These are phyloP conservation scores for Synergus japonicus DNA, from an alignment of 2,888 invertebrate species.

Conservation along the genomic window DNA sequence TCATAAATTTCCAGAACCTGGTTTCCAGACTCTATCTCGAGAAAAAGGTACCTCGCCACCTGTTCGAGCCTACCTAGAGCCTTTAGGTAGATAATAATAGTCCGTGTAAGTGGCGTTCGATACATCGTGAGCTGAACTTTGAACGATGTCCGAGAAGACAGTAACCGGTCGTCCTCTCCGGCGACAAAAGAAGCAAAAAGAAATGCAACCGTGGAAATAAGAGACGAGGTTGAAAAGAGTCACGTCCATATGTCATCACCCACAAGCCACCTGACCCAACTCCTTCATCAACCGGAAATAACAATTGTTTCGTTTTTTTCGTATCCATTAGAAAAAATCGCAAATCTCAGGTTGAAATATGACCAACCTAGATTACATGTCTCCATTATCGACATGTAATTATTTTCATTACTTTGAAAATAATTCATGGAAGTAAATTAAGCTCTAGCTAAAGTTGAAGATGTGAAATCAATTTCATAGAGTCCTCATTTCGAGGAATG, in stretches of 20 bases:
- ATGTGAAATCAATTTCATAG: background rate
- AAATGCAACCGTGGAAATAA: conserved; percentile 26
- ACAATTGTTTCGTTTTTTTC: conserved; percentile 42
- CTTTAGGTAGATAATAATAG: conserved; percentile 60
- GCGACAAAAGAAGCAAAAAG: conserved; percentile 25
- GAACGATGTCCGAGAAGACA: conserved; percentile 48
- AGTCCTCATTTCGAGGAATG: background rate
- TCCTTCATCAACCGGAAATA: conserved; percentile 56
- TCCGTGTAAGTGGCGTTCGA: conserved; percentile 57
- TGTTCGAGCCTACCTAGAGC: conserved; percentile 46
- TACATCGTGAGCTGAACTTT: conserved; percentile 48
- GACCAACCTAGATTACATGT: too few species aligned
- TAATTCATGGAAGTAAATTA: too few species aligned
- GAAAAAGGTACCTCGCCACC: conserved; percentile 50
- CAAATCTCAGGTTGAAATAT: background rate
- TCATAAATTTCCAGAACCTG: conserved; percentile 60
- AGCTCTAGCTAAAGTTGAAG: background rate
- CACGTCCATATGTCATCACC: conserved; percentile 56
- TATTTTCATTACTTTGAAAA: too few species aligned
- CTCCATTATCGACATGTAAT: too few species aligned
- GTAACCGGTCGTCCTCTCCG: conserved; percentile 16
- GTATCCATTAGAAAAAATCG: background rate
- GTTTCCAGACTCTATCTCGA: conserved; percentile 50
- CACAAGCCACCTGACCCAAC: conserved; percentile 45
- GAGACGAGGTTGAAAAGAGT: conserved; percentile 21